These are phyloP conservation scores for Chitala chitala DNA, from an alignment of 2,113 vertebrate genomes.

Conservation along the genomic window DNA sequence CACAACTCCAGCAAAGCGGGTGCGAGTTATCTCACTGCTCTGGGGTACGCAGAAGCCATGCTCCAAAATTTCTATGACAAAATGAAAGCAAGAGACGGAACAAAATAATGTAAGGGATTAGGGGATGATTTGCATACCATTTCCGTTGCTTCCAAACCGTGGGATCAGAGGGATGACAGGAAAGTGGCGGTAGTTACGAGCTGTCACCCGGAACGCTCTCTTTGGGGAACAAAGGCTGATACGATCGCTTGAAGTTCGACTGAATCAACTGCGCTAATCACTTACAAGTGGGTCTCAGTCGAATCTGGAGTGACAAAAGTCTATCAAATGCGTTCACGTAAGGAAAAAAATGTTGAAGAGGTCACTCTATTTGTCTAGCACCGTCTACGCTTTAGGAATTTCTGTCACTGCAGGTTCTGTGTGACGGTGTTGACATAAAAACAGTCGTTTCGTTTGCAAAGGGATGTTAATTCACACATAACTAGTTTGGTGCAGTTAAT, in stretches of 20 bases:
- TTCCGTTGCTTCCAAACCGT: conserved; percentile 57
- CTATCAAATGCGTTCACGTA: too few relatives aligned
- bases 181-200: conserved; percentile 43
- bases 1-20: conserved; percentile 49
- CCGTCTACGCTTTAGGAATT: too few relatives aligned
- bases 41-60: conserved; percentile 32
- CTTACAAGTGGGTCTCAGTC: conserved; percentile 21
- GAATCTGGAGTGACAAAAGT: neutral
- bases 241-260: conserved; percentile 44
- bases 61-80: conserved; percentile 52
- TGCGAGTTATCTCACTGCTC: conserved; percentile 43
- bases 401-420: too few relatives aligned
- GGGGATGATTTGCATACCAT: conserved; percentile 66
- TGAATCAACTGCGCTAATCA: neutral
- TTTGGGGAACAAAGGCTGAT: conserved; percentile 38
- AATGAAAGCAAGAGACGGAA: conserved; percentile 60
- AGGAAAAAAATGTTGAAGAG: too few relatives aligned
- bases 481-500: too few relatives aligned
- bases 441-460: too few relatives aligned
- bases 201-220: conserved; percentile 48
- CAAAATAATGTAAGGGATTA: conserved; percentile 69
- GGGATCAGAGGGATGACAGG: conserved; percentile 57
- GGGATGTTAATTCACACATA: too few relatives aligned
- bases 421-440: too few relatives aligned
- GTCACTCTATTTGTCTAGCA: too few relatives aligned